Percentiles rank a stretch among this genome's conserved stretches.
These are phyloP conservation scores for Mythimna albipuncta DNA, from an alignment of 2,888 invertebrate species.

Conservation along the genomic window DNA sequence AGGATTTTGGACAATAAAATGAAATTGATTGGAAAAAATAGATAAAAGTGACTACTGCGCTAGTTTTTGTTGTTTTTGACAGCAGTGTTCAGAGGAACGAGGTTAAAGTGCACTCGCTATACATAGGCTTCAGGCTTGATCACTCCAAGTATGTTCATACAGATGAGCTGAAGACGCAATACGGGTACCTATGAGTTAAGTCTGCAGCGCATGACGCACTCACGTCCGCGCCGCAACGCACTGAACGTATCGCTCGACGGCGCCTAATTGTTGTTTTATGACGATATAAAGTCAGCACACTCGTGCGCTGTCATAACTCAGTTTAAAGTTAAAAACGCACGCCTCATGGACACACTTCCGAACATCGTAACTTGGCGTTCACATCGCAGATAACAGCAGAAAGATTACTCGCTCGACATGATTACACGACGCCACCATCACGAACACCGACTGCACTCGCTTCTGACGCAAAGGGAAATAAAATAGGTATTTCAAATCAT, in stretches of 20 bases:
- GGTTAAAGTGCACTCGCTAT: no score
- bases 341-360: slow-evolving; percentile 39
- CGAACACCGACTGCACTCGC: no score
- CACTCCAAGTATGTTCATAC: neutral
- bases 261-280: slow-evolving; percentile 42
- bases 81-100: no score
- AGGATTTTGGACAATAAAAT: neutral
- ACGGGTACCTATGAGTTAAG: slow-evolving; percentile 23
- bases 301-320: slow-evolving; percentile 25
- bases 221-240: neutral
- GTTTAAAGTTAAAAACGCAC: slow-evolving; percentile 20
- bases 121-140: neutral
- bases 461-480: no score
- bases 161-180: neutral
- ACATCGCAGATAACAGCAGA: slow-evolving; percentile 10
- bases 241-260: slow-evolving; percentile 8
- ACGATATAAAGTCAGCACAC: slow-evolving; percentile 28
- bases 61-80: neutral
- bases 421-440: neutral
- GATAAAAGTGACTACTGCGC: neutral
- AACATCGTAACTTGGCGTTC: slow-evolving; percentile 39
- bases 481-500: no score
- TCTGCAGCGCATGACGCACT: slow-evolving; percentile 10
- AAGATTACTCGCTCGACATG: neutral
- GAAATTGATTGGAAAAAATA: neutral